A percentile compares a stretch with the other conserved stretches of the same genome.
Conservation (phyloP, 30 jellyfish, hydroid and myxozoan genomes). For the Mastigias papua region DNA sequence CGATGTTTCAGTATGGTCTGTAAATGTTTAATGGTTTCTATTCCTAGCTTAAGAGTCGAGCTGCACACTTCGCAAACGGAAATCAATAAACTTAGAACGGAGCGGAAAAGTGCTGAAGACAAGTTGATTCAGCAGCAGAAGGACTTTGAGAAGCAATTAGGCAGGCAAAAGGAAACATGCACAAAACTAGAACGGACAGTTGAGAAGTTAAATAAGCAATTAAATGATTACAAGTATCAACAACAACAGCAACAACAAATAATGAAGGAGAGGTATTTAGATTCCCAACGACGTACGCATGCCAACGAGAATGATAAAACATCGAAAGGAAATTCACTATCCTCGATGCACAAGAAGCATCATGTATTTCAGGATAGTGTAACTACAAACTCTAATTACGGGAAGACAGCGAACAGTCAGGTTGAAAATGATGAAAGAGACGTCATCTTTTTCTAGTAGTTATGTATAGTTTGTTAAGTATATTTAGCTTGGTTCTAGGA, state of each 20-base stretch:
- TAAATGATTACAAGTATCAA: slow-evolving; percentile 48
- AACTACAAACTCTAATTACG: slow-evolving; percentile 15
- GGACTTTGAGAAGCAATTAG: slow-evolving; percentile 78
- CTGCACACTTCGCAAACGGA: slow-evolving; percentile 79
- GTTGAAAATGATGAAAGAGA: slow-evolving; percentile 36
- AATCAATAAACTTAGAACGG: slow-evolving; percentile 68
- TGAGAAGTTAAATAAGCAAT: slow-evolving; percentile 71
- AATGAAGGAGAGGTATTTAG: slow-evolving; percentile 40
- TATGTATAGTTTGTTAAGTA: background rate
- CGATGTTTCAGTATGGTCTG: too few species aligned
- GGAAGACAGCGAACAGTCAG: slow-evolving; percentile 30
- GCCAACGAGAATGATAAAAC: slow-evolving; percentile 28
- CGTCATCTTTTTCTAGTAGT: slow-evolving; percentile 67
- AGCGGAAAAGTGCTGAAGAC: slow-evolving; percentile 79
- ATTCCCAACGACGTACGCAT: slow-evolving; percentile 28
- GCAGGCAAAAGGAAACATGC: slow-evolving; percentile 67
- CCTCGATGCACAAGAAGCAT: slow-evolving; percentile 50
- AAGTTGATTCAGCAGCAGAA: slow-evolving; percentile 76
- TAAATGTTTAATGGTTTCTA: background rate
- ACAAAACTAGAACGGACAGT: slow-evolving; percentile 81
- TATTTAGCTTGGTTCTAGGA: background rate
- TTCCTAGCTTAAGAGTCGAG: slow-evolving; percentile 83
- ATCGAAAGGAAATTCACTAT: slow-evolving; percentile 28
- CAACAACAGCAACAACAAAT: slow-evolving; percentile 35
- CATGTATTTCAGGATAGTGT: slow-evolving; percentile 37